These are phyloP conservation scores for Dusona sp. DNA, from an alignment of 2,888 invertebrate species.

Conservation along the genomic window DNA sequence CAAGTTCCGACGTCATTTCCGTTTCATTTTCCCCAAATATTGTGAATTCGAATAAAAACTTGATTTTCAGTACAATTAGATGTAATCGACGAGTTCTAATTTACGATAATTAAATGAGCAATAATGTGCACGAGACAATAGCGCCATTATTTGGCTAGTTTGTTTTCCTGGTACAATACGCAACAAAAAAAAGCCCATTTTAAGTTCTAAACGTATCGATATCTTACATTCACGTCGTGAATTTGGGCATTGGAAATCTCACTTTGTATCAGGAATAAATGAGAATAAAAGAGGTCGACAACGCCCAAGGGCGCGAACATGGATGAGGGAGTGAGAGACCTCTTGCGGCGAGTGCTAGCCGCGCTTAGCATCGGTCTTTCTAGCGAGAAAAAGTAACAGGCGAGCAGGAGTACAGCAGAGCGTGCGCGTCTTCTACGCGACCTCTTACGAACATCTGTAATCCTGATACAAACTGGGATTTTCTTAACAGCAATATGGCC, in stretches of 20 bases:
- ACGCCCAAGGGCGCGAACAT: not conserved
- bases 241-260: conserved; percentile 71
- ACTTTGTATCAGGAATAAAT: conserved; percentile 53
- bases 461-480: conserved; percentile 61
- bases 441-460: not conserved
- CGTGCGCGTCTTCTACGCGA: not conserved
- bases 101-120: not conserved
- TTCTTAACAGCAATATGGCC: conserved; percentile 62
- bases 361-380: conserved; percentile 29
- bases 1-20: conserved; percentile 4
- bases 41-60: not conserved
- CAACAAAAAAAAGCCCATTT: conserved; percentile 27
- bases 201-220: conserved; percentile 59
- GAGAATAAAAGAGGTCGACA: conserved; percentile 34
- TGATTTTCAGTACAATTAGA: not conserved
- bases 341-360: conserved; percentile 42
- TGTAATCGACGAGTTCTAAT: not conserved
- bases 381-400: conserved; percentile 27
- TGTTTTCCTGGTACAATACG: not conserved
- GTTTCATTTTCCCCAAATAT: conserved; percentile 1
- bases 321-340: conserved; percentile 3
- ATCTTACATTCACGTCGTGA: conserved; percentile 62
- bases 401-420: conserved; percentile 11
- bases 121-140: not conserved
- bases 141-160: not conserved